phyloP scores from a whole-genome alignment of 2,113 vertebrate genomes.

The Dissostichus mawsoni region DNA sequence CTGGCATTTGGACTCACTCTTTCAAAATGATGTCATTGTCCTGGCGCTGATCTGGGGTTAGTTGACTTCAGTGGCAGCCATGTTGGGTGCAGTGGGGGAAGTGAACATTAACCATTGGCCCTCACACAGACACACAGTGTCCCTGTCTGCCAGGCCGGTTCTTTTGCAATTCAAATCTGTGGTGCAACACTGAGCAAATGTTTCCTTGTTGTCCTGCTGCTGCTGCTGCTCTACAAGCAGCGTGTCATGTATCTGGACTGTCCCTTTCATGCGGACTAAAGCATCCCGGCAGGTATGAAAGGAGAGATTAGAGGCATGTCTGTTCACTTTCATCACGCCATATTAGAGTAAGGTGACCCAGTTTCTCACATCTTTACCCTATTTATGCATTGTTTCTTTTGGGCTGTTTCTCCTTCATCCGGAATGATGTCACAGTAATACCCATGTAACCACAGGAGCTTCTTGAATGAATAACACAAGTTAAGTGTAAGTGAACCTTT shows the following conservation, averaged over 20 bases:
- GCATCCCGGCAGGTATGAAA: conserved; percentile 47
- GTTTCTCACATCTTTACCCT: conserved; percentile 23
- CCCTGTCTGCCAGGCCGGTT: conserved; percentile 19
- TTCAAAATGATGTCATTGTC: not conserved
- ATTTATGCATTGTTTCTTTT: conserved; percentile 31
- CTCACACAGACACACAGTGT: conserved; percentile 30
- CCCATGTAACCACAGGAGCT: conserved; percentile 20
- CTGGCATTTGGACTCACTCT: conserved; percentile 25
- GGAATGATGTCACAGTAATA: conserved; percentile 59
- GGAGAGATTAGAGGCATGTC: conserved; percentile 48
- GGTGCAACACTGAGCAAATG: conserved; percentile 64
- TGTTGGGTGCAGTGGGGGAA: conserved; percentile 35
- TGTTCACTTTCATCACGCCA: conserved; percentile 44
- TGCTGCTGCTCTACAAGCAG: conserved; percentile 28
- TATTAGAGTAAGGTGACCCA: conserved; percentile 37
- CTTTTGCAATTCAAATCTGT: conserved; percentile 82
- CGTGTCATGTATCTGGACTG: conserved; percentile 46
- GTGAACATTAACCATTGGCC: conserved; percentile 29
- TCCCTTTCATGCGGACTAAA: conserved; percentile 55
- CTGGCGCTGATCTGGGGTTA: conserved; percentile 11
- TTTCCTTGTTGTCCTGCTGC: conserved; percentile 55
- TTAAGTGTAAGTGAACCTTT: conserved; percentile 20
- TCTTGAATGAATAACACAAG: conserved; percentile 22
- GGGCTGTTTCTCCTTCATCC: conserved; percentile 15
- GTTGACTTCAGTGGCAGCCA: conserved; percentile 23